Base-by-base conservation (phyloP, 2,797 vertebrate genomes). In the Cryptoblepharus egeriae region DNA sequence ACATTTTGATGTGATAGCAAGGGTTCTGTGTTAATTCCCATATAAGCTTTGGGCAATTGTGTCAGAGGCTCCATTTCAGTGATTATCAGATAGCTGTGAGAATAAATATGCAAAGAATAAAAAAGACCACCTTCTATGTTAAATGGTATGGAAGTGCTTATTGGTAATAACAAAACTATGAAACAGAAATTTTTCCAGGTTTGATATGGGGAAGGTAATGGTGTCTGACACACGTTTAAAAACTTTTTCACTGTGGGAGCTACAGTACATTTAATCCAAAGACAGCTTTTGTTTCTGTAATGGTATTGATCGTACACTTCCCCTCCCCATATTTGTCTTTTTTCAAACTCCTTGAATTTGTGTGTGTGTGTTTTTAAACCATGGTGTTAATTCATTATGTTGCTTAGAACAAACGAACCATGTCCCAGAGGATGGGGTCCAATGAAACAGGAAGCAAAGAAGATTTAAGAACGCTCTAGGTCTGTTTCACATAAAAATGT, bases 361-460 rank as follows among this genome's bases (percentile, higher is more conserved):
- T n/a, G 28, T 69, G 39, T 58, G 10, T 45, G 32, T 71, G 24
- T 37, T 57, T 58, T 71, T 30, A 26, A 28, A 45, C 32, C 24
- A 22, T 28, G 30, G 39, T 11, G 12, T 5, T 70, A 45, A 79
- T 71, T 63, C 49, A 7, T 20, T 80, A 71, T 61, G 57, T 39
- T 60, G 39, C 37, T 49, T 35, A 72, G 55, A 79, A 79, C 35
- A 60, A 64, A 68, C 18, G 3, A 0, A 0, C 28, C 35, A 80
- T 82, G 81, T 85, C 80, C 81, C 87, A 60, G 68, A 9, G 58
- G 74, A n/a, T n/a, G n/a, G n/a, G n/a, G n/a, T n/a, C 85, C 76
- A 82, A 74, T 77, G 71, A 4, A 1, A 30, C 74, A 69, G 63
- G 37, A 86, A 69, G 55, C 87, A 64, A 0, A 37, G 68, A 72